Conservation (phyloP, 92 coral and sea anemone species). For the Palythoa grandis region DNA sequence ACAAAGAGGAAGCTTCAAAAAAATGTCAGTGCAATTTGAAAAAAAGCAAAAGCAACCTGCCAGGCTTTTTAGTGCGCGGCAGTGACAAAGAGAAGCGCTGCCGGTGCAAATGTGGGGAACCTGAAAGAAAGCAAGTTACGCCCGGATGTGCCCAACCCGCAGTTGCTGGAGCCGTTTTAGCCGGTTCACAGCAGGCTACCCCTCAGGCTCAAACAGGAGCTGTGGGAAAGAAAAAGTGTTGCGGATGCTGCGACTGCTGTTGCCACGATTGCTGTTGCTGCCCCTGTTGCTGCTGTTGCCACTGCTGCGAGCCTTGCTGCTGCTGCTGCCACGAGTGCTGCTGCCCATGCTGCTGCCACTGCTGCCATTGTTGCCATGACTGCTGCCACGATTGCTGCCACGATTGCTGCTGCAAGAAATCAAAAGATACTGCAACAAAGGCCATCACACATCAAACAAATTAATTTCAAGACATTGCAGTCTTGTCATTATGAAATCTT, state of each 20-base stretch:
- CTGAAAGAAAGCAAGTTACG: constrained; percentile 20
- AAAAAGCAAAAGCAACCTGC: constrained; percentile 10
- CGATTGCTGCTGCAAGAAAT: constrained; percentile 57
- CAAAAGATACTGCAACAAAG: background rate
- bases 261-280: constrained; percentile 61
- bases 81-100: background rate
- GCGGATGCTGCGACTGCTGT: constrained; percentile 72
- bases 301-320: constrained; percentile 67
- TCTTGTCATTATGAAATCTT: background rate
- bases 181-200: constrained; percentile 15
- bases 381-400: constrained; percentile 71
- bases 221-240: constrained; percentile 57
- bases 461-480: background rate
- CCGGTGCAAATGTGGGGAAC: constrained; percentile 20
- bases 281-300: constrained; percentile 65
- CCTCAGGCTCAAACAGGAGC: constrained; percentile 38
- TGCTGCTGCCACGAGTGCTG: constrained; percentile 69
- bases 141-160: constrained; percentile 16
- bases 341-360: constrained; percentile 56
- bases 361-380: constrained; percentile 47
- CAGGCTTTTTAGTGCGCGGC: background rate
- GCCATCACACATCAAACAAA: background rate
- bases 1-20: constrained; percentile 32
- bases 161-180: background rate
- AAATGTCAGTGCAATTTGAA: background rate